phyloP scores from a whole-genome alignment of 2,113 vertebrate species.

The Nerophis ophidion region DNA sequence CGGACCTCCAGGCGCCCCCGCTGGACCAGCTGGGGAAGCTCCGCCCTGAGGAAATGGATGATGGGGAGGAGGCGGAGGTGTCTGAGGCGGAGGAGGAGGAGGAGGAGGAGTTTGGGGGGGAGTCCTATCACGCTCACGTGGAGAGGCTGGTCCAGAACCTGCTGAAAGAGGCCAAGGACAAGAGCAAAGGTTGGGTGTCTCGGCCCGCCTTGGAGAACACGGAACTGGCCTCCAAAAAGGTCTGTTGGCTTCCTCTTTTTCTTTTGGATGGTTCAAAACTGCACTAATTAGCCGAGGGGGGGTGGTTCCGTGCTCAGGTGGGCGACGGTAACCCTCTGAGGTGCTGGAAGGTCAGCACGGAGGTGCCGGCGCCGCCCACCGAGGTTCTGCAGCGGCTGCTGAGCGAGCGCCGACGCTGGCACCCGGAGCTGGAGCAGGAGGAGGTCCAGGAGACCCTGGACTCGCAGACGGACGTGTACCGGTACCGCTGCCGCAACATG shows the following conservation, averaged over 20 bases:
- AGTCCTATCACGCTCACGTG: conserved; percentile 77
- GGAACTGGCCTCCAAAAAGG: conserved; percentile 94
- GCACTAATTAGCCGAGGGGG: background rate
- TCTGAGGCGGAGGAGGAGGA: conserved; percentile 54
- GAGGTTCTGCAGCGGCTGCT: conserved; percentile 88
- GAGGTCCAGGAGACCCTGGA: conserved; percentile 87
- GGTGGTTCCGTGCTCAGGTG: conserved; percentile 68
- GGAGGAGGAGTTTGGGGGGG: conserved; percentile 80
- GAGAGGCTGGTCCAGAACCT: conserved; percentile 82
- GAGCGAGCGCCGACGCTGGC: conserved; percentile 90
- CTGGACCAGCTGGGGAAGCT: conserved; percentile 83
- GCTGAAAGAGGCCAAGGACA: conserved; percentile 88
- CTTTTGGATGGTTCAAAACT: background rate
- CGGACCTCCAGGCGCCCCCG: conserved; percentile 79
- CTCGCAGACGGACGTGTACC: conserved; percentile 88
- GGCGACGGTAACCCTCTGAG: conserved; percentile 87
- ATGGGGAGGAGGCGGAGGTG: conserved; percentile 44
- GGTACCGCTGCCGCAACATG: conserved; percentile 88
- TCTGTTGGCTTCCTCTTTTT: conserved; percentile 25
- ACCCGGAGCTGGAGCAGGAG: conserved; percentile 84
- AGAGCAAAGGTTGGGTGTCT: conserved; percentile 87
- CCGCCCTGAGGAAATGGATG: conserved; percentile 6
- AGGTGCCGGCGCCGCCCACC: conserved; percentile 83
- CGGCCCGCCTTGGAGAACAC: conserved; percentile 76
- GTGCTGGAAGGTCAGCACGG: conserved; percentile 84